Percentiles rank a stretch among this genome's conserved stretches.
Conservation (phyloP, 2,888 invertebrate species). For the Gerris lacustris region DNA sequence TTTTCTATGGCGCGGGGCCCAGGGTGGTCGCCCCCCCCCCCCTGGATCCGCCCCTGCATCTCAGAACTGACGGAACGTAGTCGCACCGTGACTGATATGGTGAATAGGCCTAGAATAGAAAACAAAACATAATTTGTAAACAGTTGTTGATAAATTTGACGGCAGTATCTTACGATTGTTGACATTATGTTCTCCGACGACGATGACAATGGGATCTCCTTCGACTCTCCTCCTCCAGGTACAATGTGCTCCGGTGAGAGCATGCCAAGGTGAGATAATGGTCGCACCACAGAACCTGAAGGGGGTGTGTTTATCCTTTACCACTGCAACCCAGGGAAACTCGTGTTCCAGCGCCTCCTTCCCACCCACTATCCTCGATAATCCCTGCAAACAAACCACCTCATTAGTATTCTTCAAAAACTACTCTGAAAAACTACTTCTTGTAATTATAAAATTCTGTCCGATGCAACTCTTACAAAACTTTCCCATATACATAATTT, state of each 20-base stretch:
- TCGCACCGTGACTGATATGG: too few relatives aligned
- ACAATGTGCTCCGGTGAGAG: conserved; percentile 4
- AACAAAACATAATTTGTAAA: too few relatives aligned
- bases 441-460: too few relatives aligned
- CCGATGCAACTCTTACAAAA: too few relatives aligned
- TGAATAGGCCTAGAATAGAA: too few relatives aligned
- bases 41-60: too few relatives aligned
- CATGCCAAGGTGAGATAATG: conserved; percentile 6
- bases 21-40: too few relatives aligned
- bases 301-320: background rate
- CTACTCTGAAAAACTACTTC: too few relatives aligned
- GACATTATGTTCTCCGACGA: conserved; percentile 1
- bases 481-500: too few relatives aligned
- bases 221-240: conserved; percentile 6
- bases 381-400: background rate
- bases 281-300: conserved; percentile 7
- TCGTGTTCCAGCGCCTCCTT: conserved; percentile 7
- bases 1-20: too few relatives aligned
- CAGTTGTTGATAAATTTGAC: too few relatives aligned
- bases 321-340: background rate
- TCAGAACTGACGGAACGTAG: too few relatives aligned
- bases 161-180: background rate
- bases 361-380: conserved; percentile 1
- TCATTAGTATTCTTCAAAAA: background rate
- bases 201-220: conserved; percentile 2